phyloP scores from a whole-genome alignment of 2,888 invertebrate species.

The Drosophila seclusa region DNA sequence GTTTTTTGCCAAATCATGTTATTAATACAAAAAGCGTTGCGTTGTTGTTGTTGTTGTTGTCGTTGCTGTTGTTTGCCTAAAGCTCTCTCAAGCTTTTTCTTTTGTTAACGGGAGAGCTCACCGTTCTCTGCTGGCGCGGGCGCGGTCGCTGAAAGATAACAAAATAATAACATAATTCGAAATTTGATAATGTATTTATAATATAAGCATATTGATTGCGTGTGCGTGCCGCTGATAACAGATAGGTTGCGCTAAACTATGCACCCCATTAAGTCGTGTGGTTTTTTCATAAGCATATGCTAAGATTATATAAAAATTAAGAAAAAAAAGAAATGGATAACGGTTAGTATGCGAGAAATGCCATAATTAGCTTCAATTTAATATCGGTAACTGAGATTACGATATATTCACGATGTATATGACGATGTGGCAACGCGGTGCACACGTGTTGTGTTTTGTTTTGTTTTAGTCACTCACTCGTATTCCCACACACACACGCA shows the following conservation, averaged over 20 bases:
- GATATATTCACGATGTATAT: conserved; percentile 15
- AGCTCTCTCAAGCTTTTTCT: conserved; percentile 3
- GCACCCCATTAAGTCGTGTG: conserved; percentile 12
- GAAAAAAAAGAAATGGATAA: conserved; percentile 13
- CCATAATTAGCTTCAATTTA: neutral
- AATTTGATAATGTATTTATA: conserved; percentile 14
- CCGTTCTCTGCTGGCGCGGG: neutral
- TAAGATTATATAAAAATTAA: neutral
- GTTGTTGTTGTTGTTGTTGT: neutral
- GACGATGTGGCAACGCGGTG: conserved; percentile 27
- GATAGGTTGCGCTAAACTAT: neutral
- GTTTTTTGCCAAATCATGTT: conserved; percentile 46
- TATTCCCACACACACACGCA: neutral
- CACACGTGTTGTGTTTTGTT: conserved; percentile 6
- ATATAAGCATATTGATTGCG: conserved; percentile 22
- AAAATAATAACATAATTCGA: conserved; percentile 14
- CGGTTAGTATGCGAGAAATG: conserved; percentile 12
- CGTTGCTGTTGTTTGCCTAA: neutral
- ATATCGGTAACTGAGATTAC: neutral
- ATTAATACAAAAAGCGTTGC: neutral
- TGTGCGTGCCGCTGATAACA: conserved; percentile 34
- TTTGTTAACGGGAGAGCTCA: conserved; percentile 1
- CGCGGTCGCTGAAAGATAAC: conserved; percentile 15
- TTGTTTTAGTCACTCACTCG: neutral
- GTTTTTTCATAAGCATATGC: neutral